Evolutionary conservation across 2,888 invertebrate species (phyloP).

Genomic region (Agrotis exclamationis): DNA sequence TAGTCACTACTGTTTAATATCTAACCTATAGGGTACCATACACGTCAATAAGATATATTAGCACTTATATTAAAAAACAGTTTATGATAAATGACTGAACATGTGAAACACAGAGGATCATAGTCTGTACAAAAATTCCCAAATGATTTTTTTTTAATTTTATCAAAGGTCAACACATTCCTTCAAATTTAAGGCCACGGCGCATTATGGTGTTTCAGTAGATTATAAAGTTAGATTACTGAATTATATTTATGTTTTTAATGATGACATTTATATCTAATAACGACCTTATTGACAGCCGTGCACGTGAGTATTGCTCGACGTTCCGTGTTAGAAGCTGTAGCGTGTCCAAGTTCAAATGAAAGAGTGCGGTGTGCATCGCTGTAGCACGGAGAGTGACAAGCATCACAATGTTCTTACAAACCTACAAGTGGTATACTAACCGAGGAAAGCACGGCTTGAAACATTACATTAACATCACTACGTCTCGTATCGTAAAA

Average conservation of each 20-base stretch:
- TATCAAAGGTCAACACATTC: constrained; percentile 88
- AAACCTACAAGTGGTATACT: constrained; percentile 76
- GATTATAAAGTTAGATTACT: constrained; percentile 86
- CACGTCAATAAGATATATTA: constrained; percentile 79
- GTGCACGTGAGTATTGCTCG: constrained; percentile 45
- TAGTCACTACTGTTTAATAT: constrained; percentile 78
- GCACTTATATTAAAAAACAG: constrained; percentile 79
- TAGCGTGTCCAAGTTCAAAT: constrained; percentile 55
- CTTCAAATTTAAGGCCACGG: constrained; percentile 91
- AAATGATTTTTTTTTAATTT: constrained; percentile 69
- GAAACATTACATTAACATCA: constrained; percentile 73
- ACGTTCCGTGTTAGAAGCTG: constrained; percentile 53
- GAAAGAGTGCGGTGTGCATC: constrained; percentile 57
- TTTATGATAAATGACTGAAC: constrained; percentile 75
- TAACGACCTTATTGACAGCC: constrained; percentile 83
- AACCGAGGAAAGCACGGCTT: constrained; percentile 80
- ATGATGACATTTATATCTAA: constrained; percentile 77
- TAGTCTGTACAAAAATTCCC: constrained; percentile 81
- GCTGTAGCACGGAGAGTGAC: constrained; percentile 59
- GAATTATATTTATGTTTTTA: constrained; percentile 79
- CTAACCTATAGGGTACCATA: constrained; percentile 83
- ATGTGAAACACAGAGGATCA: constrained; percentile 76
- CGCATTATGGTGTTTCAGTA: constrained; percentile 91
- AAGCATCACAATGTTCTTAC: constrained; percentile 72
- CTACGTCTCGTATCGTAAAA: constrained; percentile 83